phyloP scores from a whole-genome alignment of 2,113 vertebrate species.

The Garra rufa region DNA sequence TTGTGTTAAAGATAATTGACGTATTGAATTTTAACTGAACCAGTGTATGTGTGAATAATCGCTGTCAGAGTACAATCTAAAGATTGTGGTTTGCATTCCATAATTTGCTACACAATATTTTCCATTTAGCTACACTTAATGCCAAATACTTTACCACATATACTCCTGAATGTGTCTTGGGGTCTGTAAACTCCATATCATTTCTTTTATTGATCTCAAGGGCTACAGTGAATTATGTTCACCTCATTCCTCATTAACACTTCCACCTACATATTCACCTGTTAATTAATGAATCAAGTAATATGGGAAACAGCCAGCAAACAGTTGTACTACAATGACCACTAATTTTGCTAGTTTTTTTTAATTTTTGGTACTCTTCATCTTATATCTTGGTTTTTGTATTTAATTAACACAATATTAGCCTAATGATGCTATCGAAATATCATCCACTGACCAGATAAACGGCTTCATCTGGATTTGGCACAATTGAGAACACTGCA shows the following conservation, averaged over 20 bases:
- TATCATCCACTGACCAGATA: not conserved
- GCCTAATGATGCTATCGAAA: not conserved
- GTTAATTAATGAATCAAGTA: not conserved
- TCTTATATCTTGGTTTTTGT: not conserved
- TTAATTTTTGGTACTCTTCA: not conserved
- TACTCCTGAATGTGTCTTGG: not conserved
- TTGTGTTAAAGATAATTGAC: not conserved
- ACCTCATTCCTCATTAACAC: not conserved
- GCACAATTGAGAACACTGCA: not conserved
- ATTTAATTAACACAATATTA: not conserved
- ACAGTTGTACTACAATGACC: slow-evolving; percentile 12
- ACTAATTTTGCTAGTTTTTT: slow-evolving; percentile 41
- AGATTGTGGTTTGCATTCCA: slow-evolving; percentile 1
- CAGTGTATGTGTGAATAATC: not conserved
- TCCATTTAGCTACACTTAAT: not conserved
- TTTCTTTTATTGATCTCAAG: not conserved
- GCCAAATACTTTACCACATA: not conserved
- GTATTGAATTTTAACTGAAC: not conserved
- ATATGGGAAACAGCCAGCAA: not conserved
- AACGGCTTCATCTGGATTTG: not conserved
- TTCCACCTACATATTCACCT: not conserved
- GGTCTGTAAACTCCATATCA: not conserved
- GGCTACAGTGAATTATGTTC: not conserved
- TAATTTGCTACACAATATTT: not conserved
- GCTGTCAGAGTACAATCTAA: not conserved